phyloP scores from a whole-genome alignment of 2,888 invertebrate genomes.

The Eilema griseolum region DNA sequence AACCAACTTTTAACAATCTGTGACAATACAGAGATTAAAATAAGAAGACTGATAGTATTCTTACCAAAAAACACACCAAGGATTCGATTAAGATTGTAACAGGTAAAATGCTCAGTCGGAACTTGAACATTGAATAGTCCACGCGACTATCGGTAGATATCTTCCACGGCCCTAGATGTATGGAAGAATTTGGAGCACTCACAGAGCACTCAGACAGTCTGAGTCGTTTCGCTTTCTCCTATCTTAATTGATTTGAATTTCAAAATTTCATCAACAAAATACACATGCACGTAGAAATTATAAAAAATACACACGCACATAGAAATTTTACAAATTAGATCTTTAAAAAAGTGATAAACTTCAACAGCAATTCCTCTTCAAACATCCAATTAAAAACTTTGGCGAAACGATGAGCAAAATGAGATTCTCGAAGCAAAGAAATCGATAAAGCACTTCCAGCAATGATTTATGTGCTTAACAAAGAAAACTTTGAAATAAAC shows the following conservation, averaged over 20 bases:
- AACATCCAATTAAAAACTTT: not conserved
- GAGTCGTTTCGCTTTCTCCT: too few relatives aligned
- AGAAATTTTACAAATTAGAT: not conserved
- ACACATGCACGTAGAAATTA: too few relatives aligned
- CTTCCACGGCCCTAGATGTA: too few relatives aligned
- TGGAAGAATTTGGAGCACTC: too few relatives aligned
- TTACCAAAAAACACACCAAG: too few relatives aligned
- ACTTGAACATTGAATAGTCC: too few relatives aligned
- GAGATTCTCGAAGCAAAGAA: not conserved
- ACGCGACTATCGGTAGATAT: too few relatives aligned
- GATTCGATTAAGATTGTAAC: too few relatives aligned
- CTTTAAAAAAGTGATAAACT: not conserved
- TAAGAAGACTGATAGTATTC: not conserved
- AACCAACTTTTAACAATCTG: not conserved
- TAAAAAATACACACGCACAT: not conserved
- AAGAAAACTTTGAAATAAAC: not conserved
- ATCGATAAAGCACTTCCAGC: not conserved
- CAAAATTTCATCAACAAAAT: too few relatives aligned
- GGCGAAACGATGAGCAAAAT: not conserved
- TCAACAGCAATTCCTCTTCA: not conserved
- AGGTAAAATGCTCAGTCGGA: too few relatives aligned
- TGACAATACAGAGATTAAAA: not conserved
- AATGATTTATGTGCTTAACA: not conserved
- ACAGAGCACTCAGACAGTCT: too few relatives aligned
- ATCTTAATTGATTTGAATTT: too few relatives aligned